Base-by-base conservation (phyloP, 2,888 invertebrate species). In the Agriopis marginaria region DNA sequence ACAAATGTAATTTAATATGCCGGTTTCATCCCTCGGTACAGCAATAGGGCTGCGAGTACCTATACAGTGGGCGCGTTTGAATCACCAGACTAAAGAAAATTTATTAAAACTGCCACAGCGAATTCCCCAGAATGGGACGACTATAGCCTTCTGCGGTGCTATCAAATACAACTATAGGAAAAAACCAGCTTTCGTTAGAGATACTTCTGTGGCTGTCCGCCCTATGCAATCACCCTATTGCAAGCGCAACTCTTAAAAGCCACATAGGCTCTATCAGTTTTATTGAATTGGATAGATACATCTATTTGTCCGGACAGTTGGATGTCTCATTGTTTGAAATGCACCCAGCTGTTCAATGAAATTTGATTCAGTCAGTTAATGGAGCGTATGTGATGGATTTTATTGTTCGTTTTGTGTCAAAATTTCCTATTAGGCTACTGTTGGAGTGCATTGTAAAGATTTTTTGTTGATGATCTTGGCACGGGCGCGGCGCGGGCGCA, bases 281-380 rank as follows among this genome's bases (percentile, higher is more conserved):
- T 75, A 79, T 75, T 73, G 76, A 80, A 82, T 82, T 73, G 76
- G 80, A 82, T 82, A 78, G 77, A 79, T 80, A 77, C 73, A 79
- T 82, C 78, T 80, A 83, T 73, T 83, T 80, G 81, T 82, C 75
- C 74, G 79, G 78, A 77, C 82, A 83, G 82, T 82, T 82, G 82
- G 80, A 77, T 74, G 76, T 71, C 68, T 81, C 80, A 86, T 88
- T 88, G 86, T 87, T 83, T 83, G 82, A 83, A 82, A 81, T 79
- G 78, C 77, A 81, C 84, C 84, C 92, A 93, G 91, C 88, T 93
- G 92, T 89, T 88, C 87, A 84, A 86, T 88, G 90, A 85, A 90
- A 91, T 90, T 88, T 87, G 90, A 91, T 89, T 88, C 90, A 84
- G 82, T 82, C 85, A 82, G 79, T 85, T 88, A 91, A 91, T 90